Evolutionary conservation across 1,140 invertebrate species (phyloP), one percentile per base, ranked within the genome.

Genomic region (Streblospio benedicti): DNA sequence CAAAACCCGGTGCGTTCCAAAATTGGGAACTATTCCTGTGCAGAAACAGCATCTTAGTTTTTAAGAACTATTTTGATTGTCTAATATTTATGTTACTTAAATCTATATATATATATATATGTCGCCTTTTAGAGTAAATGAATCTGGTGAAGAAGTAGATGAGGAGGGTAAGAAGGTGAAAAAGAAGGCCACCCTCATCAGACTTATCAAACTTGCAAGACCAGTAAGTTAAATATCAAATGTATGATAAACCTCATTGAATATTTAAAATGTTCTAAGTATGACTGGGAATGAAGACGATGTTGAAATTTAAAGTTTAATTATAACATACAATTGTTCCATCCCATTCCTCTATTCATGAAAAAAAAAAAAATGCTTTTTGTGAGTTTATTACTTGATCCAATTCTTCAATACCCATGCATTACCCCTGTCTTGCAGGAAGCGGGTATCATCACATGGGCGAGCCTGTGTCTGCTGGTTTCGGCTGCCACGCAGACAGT

Each of bases 401-500:
- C 18, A 52, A 52, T 9, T 23, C 12, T 51, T 30, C 5, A 5
- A 52, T 52, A 30, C 14, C 31, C 27, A 30, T 52, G 18, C 27
- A 5, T n/a, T 31, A 52, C n/a, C 16, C 16, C 20, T 20, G 35
- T 38, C 35, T 59, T 64, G 18, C 43, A 75, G 73, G 73, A 75
- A 60, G 16, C 60, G 20, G 59, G 59, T 4, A 52, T 75, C n/a
- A 18, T 75, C 1, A 9, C 51, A 0, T 33, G 55, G n/a, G 74
- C 61, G 0, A 52, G 60, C 30, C 16, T 68, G 0, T 65, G 66
- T 20, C 55, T 77, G 23, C 41, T 76, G 12, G 51, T 67, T 6
- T 70, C 72, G 2, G 72, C 72, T 61, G 73, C 61, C 1, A 59
- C 66, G 4, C 67, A 70, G 52, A 75, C 74, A 52, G 66, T 71